Percentiles rank a stretch among this genome's conserved stretches.
Conservation (phyloP, 2,888 invertebrate species). For the Lithodes maja region DNA sequence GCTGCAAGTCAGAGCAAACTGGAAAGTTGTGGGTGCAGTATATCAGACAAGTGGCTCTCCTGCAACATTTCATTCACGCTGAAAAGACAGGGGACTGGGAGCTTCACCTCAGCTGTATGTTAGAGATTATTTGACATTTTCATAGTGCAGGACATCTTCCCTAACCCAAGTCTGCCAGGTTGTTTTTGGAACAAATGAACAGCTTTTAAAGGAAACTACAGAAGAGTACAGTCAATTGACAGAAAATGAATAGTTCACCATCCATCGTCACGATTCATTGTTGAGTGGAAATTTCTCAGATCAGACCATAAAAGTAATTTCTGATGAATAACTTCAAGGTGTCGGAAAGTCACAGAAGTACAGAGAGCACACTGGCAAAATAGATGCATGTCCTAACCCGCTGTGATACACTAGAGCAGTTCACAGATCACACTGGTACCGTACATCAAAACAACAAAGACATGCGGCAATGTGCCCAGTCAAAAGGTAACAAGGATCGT, state of each 20-base stretch:
- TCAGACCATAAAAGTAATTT: not conserved
- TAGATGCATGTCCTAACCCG: not conserved
- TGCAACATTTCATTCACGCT: conserved; percentile 23
- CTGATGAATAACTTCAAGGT: not conserved
- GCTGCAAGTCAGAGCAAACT: too few species aligned
- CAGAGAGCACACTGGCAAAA: not conserved
- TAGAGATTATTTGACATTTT: too few species aligned
- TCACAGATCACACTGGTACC: not conserved
- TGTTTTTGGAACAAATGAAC: conserved; percentile 48
- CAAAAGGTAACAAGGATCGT: not conserved
- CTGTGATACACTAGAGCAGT: not conserved
- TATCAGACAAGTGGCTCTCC: not conserved
- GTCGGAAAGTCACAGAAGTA: not conserved
- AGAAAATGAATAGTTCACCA: too few species aligned
- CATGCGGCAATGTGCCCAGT: not conserved
- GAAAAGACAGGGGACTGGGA: conserved; percentile 37
- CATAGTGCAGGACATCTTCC: too few species aligned
- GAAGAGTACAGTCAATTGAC: too few species aligned
- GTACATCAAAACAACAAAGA: not conserved
- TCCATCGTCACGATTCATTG: not conserved
- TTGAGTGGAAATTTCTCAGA: not conserved
- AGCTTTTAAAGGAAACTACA: too few species aligned
- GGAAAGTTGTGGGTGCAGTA: not conserved
- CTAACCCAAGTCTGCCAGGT: conserved; percentile 50
- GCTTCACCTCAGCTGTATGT: too few species aligned